phyloP scores from a whole-genome alignment of 2,888 invertebrate genomes.

The Emmelina monodactyla region DNA sequence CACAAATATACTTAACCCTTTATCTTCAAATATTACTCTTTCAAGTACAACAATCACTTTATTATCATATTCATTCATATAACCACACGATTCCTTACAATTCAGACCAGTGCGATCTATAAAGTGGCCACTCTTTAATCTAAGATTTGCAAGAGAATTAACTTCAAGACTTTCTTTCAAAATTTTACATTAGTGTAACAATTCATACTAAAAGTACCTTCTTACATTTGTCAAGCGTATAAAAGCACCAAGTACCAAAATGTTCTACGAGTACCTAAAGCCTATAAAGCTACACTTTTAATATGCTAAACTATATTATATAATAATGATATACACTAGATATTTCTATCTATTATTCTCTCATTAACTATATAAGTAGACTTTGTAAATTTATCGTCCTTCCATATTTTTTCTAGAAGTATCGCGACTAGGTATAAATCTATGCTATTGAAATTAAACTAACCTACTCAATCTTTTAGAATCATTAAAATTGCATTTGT shows the following conservation, averaged over 20 bases:
- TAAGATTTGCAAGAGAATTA: conserved; percentile 34
- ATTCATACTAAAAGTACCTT: too few relatives aligned
- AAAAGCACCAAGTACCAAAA: conserved; percentile 36
- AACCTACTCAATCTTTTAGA: conserved; percentile 20
- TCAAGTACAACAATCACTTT: conserved; percentile 2
- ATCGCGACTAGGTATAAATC: not conserved
- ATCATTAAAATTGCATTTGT: conserved; percentile 59
- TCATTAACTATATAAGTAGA: conserved; percentile 45
- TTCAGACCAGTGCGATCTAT: conserved; percentile 29
- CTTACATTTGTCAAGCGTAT: too few relatives aligned
- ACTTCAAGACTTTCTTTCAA: too few relatives aligned
- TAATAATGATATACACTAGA: conserved; percentile 45
- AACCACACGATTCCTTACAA: conserved; percentile 2
- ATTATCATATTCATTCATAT: not conserved
- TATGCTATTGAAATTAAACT: conserved; percentile 2
- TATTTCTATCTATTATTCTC: conserved; percentile 51
- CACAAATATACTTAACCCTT: conserved; percentile 14
- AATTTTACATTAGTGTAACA: too few relatives aligned
- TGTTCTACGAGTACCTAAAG: conserved; percentile 21
- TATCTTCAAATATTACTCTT: conserved; percentile 8
- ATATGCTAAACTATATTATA: conserved; percentile 33
- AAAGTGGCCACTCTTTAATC: conserved; percentile 42
- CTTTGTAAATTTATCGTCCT: conserved; percentile 55
- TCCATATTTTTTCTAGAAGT: conserved; percentile 27
- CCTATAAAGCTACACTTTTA: conserved; percentile 31